Evolutionary conservation across 2,888 invertebrate genomes (phyloP).

Genomic region (Lysandra coridon): DNA sequence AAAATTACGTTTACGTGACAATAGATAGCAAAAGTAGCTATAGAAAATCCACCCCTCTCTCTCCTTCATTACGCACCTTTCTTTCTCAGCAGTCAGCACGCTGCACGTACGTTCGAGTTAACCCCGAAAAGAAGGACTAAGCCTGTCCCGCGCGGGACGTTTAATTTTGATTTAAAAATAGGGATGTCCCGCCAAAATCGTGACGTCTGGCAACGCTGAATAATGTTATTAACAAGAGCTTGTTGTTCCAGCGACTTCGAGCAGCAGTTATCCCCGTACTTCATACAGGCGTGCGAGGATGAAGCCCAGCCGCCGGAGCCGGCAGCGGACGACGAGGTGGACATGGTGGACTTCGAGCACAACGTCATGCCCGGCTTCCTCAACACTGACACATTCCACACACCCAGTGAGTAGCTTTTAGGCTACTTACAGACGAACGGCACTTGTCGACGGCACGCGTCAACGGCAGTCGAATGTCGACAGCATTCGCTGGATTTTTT

Average conservation of each 20-base stretch:
- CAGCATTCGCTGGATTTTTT: too few relatives aligned
- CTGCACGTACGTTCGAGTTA: too few relatives aligned
- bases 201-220: background rate
- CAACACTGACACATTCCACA: constrained; percentile 72
- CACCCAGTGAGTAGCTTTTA: constrained; percentile 48
- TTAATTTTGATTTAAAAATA: background rate
- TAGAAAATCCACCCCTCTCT: too few relatives aligned
- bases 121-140: too few relatives aligned
- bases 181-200: background rate
- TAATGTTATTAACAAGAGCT: background rate
- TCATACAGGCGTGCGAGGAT: constrained; percentile 72
- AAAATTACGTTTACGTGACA: too few relatives aligned
- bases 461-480: too few relatives aligned
- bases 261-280: constrained; percentile 80
- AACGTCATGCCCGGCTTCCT: constrained; percentile 73
- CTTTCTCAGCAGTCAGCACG: too few relatives aligned
- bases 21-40: too few relatives aligned
- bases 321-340: constrained; percentile 55
- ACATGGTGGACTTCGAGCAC: constrained; percentile 68
- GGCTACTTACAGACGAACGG: background rate
- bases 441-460: too few relatives aligned
- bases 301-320: constrained; percentile 55
- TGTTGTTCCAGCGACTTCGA: constrained; percentile 69
- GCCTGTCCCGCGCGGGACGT: background rate
- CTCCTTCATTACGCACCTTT: too few relatives aligned